Conservation (phyloP, 2,797 vertebrate genomes). For the Myioborus melanocephalus region DNA sequence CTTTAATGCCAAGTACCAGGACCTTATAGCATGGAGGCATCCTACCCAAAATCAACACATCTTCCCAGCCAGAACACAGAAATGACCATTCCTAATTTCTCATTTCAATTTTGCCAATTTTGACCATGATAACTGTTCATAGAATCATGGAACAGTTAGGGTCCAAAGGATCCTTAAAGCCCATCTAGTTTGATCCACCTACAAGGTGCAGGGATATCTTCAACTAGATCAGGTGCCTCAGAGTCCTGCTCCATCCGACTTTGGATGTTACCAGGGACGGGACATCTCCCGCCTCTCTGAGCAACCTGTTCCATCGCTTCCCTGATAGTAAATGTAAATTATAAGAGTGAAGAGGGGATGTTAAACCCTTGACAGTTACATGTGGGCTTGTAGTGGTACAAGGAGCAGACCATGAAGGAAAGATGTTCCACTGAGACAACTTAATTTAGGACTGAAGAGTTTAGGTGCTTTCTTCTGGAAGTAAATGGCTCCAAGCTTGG, state of each 20-base stretch:
- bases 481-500: neutral
- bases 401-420: neutral
- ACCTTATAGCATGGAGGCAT: neutral
- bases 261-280: neutral
- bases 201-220: neutral
- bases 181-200: too few relatives aligned
- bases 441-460: neutral
- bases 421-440: neutral
- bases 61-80: neutral
- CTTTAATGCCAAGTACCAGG: neutral
- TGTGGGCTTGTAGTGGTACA: neutral
- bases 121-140: neutral
- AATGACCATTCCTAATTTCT: neutral
- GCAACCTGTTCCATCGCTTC: neutral
- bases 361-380: neutral
- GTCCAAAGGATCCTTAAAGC: neutral
- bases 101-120: neutral
- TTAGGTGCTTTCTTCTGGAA: neutral
- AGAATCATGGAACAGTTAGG: neutral
- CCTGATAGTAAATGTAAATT: neutral
- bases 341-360: neutral
- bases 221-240: neutral
- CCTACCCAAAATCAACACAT: neutral
- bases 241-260: neutral
- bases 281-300: neutral